Evolutionary conservation across 2,888 invertebrate genomes (phyloP).

Genomic region (Sipha maydis): DNA sequence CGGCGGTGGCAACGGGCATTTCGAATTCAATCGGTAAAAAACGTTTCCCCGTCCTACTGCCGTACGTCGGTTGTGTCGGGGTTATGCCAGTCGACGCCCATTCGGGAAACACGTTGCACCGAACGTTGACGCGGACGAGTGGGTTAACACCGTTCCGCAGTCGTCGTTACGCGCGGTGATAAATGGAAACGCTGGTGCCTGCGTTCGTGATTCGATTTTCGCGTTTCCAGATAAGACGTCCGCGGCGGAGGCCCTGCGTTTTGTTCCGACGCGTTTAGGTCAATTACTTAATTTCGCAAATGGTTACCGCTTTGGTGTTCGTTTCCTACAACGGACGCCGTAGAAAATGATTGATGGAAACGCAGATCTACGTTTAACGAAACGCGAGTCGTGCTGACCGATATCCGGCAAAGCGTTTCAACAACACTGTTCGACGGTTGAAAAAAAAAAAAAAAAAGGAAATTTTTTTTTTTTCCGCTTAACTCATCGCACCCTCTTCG

Average conservation of each 20-base stretch:
- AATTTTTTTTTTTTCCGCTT: too few relatives aligned
- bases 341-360: neutral
- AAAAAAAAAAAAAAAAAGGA: too few relatives aligned
- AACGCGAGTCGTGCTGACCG: neutral
- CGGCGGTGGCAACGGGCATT: neutral
- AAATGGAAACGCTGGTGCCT: neutral
- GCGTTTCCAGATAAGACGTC: conserved; percentile 7
- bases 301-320: neutral
- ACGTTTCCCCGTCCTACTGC: neutral
- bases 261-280: neutral
- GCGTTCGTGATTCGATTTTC: neutral
- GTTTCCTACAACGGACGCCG: neutral
- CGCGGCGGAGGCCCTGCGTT: neutral
- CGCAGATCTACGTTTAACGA: neutral
- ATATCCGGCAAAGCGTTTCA: neutral
- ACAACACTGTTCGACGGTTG: neutral
- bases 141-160: neutral
- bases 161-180: neutral
- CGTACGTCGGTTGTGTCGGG: neutral
- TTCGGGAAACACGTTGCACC: neutral
- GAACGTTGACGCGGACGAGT: neutral
- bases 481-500: too few relatives aligned
- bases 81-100: neutral
- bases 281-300: conserved; percentile 13
- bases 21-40: neutral